Conservation (phyloP, 2,888 invertebrate species). For the Xylota sylvarum region DNA sequence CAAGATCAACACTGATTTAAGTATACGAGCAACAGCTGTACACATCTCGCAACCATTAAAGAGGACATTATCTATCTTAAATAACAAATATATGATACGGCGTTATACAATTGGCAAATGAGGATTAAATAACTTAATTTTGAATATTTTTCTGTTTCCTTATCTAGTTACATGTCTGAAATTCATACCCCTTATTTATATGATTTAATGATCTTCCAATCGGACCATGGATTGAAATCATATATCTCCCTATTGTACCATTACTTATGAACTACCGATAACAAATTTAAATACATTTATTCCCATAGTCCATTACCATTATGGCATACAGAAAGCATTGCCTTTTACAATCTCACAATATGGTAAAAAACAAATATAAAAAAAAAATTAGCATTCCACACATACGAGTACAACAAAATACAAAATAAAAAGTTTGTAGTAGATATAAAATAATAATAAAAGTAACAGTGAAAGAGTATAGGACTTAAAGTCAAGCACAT, state of each 20-base stretch:
- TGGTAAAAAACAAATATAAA: background rate
- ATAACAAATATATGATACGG: background rate
- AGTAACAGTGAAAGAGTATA: constrained; percentile 8
- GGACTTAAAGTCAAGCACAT: constrained; percentile 29
- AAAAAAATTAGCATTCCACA: constrained; percentile 62
- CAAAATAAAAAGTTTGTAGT: constrained; percentile 17
- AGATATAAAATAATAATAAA: background rate
- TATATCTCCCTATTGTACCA: background rate
- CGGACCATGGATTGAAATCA: background rate
- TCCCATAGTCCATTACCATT: constrained; percentile 23
- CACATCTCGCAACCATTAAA: no score
- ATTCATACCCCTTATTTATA: background rate
- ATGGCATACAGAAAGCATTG: constrained; percentile 11
- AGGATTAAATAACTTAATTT: constrained; percentile 5
- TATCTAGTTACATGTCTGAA: constrained; percentile 12
- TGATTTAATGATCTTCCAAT: background rate
- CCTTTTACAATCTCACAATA: background rate
- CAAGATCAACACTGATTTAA: no score
- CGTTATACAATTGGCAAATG: constrained; percentile 4
- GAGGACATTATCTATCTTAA: no score
- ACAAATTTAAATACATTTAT: constrained; percentile 4
- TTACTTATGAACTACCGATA: constrained; percentile 18
- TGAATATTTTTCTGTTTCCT: constrained; percentile 6
- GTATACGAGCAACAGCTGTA: no score
- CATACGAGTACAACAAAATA: constrained; percentile 50